Evolutionary conservation across 2,113 vertebrate genomes (phyloP).

Genomic region (Thalassoma bifasciatum): DNA sequence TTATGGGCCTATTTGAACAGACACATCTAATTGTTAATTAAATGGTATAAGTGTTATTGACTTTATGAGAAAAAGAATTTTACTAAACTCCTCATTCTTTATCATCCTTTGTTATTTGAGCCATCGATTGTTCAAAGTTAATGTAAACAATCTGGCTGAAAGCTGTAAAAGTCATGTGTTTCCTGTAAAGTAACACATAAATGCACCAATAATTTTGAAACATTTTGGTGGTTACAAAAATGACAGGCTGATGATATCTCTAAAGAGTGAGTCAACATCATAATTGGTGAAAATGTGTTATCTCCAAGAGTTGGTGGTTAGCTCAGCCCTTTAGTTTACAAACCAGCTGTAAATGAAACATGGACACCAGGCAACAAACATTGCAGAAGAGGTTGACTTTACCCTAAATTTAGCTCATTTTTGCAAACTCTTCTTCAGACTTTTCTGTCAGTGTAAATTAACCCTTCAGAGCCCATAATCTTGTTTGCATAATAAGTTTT

Average conservation of each 20-base stretch:
- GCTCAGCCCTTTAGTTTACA: too few species aligned
- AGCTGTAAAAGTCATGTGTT: conserved; percentile 9
- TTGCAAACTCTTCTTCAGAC: too few species aligned
- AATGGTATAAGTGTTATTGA: conserved; percentile 45
- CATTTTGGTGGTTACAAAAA: not conserved
- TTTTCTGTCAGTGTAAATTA: too few species aligned
- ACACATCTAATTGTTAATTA: conserved; percentile 45
- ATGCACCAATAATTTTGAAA: conserved; percentile 8
- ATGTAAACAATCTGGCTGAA: conserved; percentile 18
- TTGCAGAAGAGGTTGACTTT: too few species aligned
- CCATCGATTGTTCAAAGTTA: conserved; percentile 39
- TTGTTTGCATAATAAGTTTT: too few species aligned
- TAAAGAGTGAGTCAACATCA: not conserved
- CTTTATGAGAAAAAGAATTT: conserved; percentile 30
- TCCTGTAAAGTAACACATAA: conserved; percentile 4
- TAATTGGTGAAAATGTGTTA: too few species aligned
- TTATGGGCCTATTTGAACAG: conserved; percentile 40
- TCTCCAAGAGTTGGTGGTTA: too few species aligned
- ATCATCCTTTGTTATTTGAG: conserved; percentile 13
- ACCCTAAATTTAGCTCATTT: too few species aligned
- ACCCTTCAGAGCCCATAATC: too few species aligned
- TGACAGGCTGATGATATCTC: conserved; percentile 10
- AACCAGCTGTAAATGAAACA: too few species aligned
- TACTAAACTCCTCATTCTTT: conserved; percentile 36
- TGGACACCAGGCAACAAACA: too few species aligned